Evolutionary conservation across 2,113 vertebrate species (phyloP).

Genomic region (Aptenodytes forsteri): DNA sequence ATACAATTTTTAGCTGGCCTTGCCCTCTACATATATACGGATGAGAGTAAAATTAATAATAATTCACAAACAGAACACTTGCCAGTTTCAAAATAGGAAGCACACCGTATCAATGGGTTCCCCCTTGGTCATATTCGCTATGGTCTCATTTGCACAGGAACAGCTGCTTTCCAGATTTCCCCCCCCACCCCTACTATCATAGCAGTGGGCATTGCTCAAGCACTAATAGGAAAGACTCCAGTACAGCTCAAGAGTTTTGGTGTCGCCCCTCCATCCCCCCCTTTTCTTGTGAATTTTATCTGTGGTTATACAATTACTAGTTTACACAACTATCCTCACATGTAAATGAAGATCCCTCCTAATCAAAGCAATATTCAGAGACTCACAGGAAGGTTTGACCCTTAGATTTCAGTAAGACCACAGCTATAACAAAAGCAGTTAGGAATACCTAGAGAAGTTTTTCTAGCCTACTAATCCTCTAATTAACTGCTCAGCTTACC

Average conservation of each 20-base stretch:
- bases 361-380: background rate
- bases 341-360: background rate
- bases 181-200: background rate
- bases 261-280: background rate
- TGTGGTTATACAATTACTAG: background rate
- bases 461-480: conserved; percentile 11
- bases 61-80: background rate
- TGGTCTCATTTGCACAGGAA: background rate
- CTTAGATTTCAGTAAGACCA: background rate
- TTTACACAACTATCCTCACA: background rate
- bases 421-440: background rate
- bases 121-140: background rate
- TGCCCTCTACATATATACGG: background rate
- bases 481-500: conserved; percentile 23
- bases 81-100: conserved; percentile 16
- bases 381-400: background rate
- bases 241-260: background rate
- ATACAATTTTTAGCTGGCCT: background rate
- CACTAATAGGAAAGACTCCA: background rate
- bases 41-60: background rate
- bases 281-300: background rate
- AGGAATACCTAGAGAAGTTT: background rate
- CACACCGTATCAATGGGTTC: background rate
- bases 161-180: background rate
- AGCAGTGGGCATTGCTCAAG: background rate